Conservation (phyloP, 1,140 invertebrate genomes). For the Gonatopus flavifemur region DNA sequence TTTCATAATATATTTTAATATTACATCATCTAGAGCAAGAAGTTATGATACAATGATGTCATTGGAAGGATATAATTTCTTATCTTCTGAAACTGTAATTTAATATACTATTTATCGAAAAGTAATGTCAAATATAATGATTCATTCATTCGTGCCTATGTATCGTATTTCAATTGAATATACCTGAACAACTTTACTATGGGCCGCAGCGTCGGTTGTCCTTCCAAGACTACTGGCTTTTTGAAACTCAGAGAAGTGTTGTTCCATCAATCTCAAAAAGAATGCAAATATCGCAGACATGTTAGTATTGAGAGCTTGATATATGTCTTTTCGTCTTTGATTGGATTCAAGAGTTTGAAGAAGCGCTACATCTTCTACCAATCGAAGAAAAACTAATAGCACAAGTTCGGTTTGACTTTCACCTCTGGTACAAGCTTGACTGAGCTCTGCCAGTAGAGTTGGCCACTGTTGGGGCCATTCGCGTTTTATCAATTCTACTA, state of each 20-base stretch:
- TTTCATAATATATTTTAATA: no score
- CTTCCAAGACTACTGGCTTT: conserved; percentile 65
- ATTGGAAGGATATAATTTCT: conserved; percentile 1
- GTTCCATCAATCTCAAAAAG: conserved; percentile 75
- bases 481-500: conserved; percentile 93
- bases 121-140: no score
- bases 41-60: not conserved
- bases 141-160: no score
- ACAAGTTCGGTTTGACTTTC: conserved; percentile 86
- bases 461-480: conserved; percentile 97
- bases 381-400: conserved; percentile 78
- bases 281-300: conserved; percentile 87
- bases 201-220: conserved; percentile 66
- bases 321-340: conserved; percentile 84
- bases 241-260: conserved; percentile 74
- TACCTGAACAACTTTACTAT: conserved; percentile 76
- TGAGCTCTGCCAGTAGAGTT: conserved; percentile 76
- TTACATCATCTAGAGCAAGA: no score
- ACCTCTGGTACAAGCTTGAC: conserved; percentile 75
- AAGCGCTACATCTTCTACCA: conserved; percentile 88
- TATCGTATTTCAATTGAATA: no score
- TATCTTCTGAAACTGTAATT: conserved; percentile 1
- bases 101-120: no score
- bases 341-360: conserved; percentile 81
- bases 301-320: conserved; percentile 79